phyloP scores from a whole-genome alignment of 1,140 invertebrate species.

The Drosophila nannoptera region DNA sequence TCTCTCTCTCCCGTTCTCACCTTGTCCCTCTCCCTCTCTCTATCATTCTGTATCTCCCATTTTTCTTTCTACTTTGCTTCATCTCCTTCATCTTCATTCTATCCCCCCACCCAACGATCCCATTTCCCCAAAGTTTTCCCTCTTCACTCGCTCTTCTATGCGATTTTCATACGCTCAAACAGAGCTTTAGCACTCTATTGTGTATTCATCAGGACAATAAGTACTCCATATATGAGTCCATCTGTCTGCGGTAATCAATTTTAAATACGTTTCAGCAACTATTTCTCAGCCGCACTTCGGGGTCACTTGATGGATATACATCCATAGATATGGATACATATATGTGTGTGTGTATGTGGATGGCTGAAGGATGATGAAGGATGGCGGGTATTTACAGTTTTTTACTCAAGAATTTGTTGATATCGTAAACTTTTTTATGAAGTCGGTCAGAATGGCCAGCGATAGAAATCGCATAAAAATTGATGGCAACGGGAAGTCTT shows the following conservation, averaged over 20 bases:
- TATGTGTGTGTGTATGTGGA: too few species aligned
- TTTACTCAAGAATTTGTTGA: conserved; percentile 41
- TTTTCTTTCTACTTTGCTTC: not conserved
- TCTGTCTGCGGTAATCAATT: conserved; percentile 18
- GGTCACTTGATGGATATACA: conserved; percentile 24
- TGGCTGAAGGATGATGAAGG: conserved; percentile 5
- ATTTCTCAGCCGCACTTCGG: conserved; percentile 41
- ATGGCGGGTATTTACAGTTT: conserved; percentile 58
- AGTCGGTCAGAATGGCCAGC: conserved; percentile 70
- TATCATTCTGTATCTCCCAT: not conserved
- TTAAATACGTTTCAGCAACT: conserved; percentile 1
- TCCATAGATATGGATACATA: not conserved
- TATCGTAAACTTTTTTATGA: conserved; percentile 76
- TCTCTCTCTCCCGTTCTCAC: not conserved
- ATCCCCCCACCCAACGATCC: too few species aligned
- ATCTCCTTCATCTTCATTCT: not conserved
- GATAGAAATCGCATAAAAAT: conserved; percentile 72
- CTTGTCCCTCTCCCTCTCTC: not conserved
- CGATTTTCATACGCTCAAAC: not conserved
- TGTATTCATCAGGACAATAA: not conserved
- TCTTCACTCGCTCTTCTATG: not conserved
- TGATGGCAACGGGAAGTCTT: conserved; percentile 56
- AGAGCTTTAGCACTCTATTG: not conserved
- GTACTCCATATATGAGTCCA: conserved; percentile 5
- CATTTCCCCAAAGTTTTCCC: not conserved